Conservation (phyloP, 2,113 vertebrate species). For the Myotis lucifugus region DNA sequence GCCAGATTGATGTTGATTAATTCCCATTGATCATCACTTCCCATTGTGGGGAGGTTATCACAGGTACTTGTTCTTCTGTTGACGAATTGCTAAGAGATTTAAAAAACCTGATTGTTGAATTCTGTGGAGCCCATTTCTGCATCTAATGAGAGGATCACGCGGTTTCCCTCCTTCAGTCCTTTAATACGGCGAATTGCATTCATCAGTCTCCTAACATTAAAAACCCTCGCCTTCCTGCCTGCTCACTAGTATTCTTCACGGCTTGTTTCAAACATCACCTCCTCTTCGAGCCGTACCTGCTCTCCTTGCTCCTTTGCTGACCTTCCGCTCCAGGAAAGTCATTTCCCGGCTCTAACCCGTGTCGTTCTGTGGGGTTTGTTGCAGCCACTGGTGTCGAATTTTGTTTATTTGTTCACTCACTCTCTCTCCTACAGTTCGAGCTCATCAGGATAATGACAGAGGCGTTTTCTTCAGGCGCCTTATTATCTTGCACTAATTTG, state of each 20-base stretch:
- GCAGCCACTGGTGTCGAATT: not conserved
- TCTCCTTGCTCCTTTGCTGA: not conserved
- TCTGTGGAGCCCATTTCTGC: not conserved
- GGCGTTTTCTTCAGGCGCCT: not conserved
- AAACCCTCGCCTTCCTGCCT: not conserved
- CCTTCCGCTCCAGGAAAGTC: not conserved
- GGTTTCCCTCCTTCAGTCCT: not conserved
- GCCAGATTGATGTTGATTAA: not conserved
- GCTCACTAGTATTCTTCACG: not conserved
- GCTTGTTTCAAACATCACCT: too few species aligned
- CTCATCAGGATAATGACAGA: not conserved
- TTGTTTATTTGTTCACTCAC: not conserved
- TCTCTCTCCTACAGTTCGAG: not conserved
- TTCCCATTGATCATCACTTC: not conserved
- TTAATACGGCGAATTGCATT: not conserved
- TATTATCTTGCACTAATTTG: not conserved
- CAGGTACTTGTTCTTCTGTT: not conserved
- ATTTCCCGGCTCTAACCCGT: not conserved
- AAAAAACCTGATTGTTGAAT: not conserved
- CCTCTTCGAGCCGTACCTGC: not conserved
- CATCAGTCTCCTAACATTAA: not conserved
- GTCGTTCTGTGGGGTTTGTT: not conserved
- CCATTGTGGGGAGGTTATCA: not conserved
- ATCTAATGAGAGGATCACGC: not conserved
- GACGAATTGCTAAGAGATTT: not conserved